These are phyloP conservation scores for Morone saxatilis DNA, from an alignment of 2,113 vertebrate genomes.

Conservation along the genomic window DNA sequence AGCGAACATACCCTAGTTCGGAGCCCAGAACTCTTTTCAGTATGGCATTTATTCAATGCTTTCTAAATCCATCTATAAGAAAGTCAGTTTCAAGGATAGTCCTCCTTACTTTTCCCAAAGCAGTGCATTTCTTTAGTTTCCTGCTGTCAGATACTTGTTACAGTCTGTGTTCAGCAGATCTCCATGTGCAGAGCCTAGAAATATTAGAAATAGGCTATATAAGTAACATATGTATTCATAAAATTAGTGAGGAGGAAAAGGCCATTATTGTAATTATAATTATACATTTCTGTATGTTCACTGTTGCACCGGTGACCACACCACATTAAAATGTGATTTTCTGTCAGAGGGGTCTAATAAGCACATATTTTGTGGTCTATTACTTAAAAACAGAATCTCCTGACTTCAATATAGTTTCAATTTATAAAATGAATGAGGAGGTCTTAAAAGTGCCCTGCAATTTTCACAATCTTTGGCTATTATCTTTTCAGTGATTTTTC, in stretches of 20 bases:
- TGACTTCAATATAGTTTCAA: not conserved
- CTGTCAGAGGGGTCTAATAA: not conserved
- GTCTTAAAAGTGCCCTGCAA: not conserved
- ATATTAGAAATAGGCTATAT: not conserved
- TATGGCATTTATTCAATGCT: not conserved
- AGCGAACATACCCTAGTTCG: no score
- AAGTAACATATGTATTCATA: not conserved
- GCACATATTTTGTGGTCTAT: not conserved
- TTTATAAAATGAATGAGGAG: not conserved
- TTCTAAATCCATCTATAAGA: not conserved
- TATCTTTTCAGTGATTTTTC: conserved; percentile 11
- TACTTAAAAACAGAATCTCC: not conserved
- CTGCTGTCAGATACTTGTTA: conserved; percentile 20
- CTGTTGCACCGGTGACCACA: not conserved
- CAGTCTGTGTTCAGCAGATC: conserved; percentile 18
- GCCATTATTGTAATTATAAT: conserved; percentile 5
- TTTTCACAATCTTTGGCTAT: not conserved
- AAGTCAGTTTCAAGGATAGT: conserved; percentile 3
- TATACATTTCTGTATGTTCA: not conserved
- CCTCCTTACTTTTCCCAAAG: conserved; percentile 2
- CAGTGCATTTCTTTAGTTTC: conserved; percentile 1
- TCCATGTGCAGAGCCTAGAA: not conserved
- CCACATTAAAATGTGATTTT: conserved; percentile 3
- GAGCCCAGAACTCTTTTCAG: no score
- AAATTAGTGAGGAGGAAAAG: conserved; percentile 17